These are phyloP conservation scores for Scyliorhinus canicula DNA, from an alignment of 2,797 vertebrate species.

Conservation along the genomic window DNA sequence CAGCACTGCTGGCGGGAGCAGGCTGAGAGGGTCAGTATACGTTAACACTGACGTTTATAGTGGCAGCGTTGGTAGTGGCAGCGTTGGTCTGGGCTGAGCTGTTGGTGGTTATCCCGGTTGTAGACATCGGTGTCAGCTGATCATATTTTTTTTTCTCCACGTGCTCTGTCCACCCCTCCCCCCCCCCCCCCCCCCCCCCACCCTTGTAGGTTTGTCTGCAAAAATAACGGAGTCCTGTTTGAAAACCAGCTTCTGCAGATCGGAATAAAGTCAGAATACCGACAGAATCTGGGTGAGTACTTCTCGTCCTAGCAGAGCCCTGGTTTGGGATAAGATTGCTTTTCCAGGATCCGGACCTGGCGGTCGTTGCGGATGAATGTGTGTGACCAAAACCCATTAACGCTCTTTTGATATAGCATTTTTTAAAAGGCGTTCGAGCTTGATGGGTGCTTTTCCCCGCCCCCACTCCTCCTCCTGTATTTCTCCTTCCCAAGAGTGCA, in stretches of 20 bases:
- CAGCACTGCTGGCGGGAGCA: not conserved
- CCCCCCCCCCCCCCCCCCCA: too few relatives aligned
- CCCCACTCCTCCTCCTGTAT: not conserved
- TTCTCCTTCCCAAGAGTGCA: not conserved
- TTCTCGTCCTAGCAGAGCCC: not conserved
- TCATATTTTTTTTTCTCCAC: not conserved
- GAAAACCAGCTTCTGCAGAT: conserved; percentile 90
- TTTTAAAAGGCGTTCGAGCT: not conserved
- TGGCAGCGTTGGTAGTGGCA: not conserved
- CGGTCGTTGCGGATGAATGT: not conserved
- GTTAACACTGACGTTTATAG: not conserved
- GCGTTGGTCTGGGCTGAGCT: not conserved
- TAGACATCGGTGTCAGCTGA: not conserved
- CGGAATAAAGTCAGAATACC: conserved; percentile 85
- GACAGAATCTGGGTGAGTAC: conserved; percentile 79
- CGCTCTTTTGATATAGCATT: not conserved
- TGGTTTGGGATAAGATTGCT: not conserved
- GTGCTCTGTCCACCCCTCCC: not conserved
- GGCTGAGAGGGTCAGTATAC: not conserved
- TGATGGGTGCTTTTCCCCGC: not conserved
- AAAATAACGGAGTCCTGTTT: conserved; percentile 87
- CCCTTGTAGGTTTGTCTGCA: conserved; percentile 82
- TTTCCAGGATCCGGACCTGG: not conserved
- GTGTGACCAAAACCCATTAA: not conserved
- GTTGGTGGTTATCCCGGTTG: not conserved